Percentiles rank a stretch among this genome's conserved stretches.
Conservation (phyloP, 2,888 invertebrate species). For the Tortricodes alternella region DNA sequence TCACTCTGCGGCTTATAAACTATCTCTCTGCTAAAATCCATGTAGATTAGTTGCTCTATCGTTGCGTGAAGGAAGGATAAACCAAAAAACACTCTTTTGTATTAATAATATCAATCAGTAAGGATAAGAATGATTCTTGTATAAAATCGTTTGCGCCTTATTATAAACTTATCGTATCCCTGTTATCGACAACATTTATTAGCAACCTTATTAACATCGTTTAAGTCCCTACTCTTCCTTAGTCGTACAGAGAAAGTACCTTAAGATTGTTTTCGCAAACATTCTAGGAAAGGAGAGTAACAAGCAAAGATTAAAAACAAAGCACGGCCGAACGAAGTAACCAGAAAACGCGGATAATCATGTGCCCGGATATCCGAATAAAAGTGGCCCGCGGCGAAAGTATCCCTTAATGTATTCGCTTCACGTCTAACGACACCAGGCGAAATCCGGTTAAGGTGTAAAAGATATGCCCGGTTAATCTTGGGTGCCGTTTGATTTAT, state of each 20-base stretch:
- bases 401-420: slow-evolving; percentile 69
- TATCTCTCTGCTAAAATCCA: too few relatives aligned
- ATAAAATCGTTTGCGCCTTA: too few relatives aligned
- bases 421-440: slow-evolving; percentile 71
- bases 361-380: slow-evolving; percentile 59
- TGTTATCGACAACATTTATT: not conserved
- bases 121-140: too few relatives aligned
- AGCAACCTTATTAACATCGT: not conserved
- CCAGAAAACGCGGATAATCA: slow-evolving; percentile 56
- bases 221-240: not conserved
- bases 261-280: slow-evolving; percentile 15
- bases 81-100: too few relatives aligned
- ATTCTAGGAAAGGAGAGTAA: slow-evolving; percentile 20
- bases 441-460: slow-evolving; percentile 73
- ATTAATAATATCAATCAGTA: too few relatives aligned
- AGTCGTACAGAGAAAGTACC: not conserved
- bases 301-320: slow-evolving; percentile 32
- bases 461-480: slow-evolving; percentile 76
- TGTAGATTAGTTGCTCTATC: too few relatives aligned
- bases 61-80: too few relatives aligned
- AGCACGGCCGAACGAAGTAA: slow-evolving; percentile 36
- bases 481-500: slow-evolving; percentile 69
- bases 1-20: too few relatives aligned
- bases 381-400: slow-evolving; percentile 48
- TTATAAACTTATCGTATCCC: too few relatives aligned